phyloP scores from a whole-genome alignment of 2,888 invertebrate species.

The Habrosyne pyritoides region DNA sequence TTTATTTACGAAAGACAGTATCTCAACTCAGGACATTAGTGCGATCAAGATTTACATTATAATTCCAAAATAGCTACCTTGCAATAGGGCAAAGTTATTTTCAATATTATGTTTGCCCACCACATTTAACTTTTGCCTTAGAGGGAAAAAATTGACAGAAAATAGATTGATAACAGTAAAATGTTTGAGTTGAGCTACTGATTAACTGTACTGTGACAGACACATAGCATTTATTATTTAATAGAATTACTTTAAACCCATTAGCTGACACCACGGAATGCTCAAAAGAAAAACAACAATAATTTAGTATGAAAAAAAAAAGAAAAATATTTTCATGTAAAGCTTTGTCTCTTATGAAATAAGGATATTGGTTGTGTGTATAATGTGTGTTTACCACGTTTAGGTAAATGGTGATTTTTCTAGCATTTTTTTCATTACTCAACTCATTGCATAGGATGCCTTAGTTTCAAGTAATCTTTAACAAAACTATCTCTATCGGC shows the following conservation, averaged over 20 bases:
- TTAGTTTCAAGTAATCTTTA: constrained; percentile 13
- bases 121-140: no score
- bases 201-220: neutral
- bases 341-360: constrained; percentile 67
- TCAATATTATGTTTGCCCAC: no score
- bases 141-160: neutral
- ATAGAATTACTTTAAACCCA: constrained; percentile 33
- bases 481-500: neutral
- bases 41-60: neutral
- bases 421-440: constrained; percentile 49
- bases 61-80: no score
- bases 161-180: no score
- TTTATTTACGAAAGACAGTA: neutral
- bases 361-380: constrained; percentile 68
- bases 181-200: neutral
- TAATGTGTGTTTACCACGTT: constrained; percentile 46
- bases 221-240: constrained; percentile 6
- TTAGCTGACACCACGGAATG: constrained; percentile 20
- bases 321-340: constrained; percentile 40
- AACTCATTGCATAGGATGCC: constrained; percentile 25
- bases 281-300: constrained; percentile 41
- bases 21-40: neutral
- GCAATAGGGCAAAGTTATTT: no score
- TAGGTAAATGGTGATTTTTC: constrained; percentile 44
- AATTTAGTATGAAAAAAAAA: constrained; percentile 26